Evolutionary conservation across 1,140 invertebrate species (phyloP), one percentile per base, ranked within the genome.

Genomic region (Drosophila rhopaloa): DNA sequence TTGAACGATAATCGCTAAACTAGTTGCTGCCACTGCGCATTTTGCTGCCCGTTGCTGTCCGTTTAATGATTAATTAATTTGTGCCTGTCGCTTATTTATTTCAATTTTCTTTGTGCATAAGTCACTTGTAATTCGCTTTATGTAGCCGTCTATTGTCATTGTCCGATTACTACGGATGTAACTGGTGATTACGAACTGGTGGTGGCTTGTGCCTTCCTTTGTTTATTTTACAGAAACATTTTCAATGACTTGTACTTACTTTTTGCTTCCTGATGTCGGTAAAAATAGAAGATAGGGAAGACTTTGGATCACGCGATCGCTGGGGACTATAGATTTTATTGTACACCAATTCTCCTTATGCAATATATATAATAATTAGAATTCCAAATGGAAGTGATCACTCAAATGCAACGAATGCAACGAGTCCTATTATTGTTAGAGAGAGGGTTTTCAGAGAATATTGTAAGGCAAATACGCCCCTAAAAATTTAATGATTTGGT

Each of bases 21-120:
- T 56, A 63, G 46, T 59, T 4, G 24, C 43, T 68, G 62, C 16
- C 70, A 76, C 16, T 81, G 75, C 62, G 75, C 76, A 76, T 66
- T 76, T 67, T 13, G 35, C 24, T 46, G 61, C 32, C 27, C 6
- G 40, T 7, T 38, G 56, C 40, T n/a, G 41, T 56, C 19, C 8
- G 38, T 54, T 66, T 70, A 70, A 78, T 82, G 80, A 79, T 78
- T 81, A 80, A 62, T 83, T 62, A 70, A 58, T 81, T 56, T 74
- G 72, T 37, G 44, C n/a, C 14, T 47, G 37, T 41, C 41, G 29
- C 48, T 62, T 55, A 32, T 61, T 61, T 51, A 32, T 41, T 51
- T 74, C 6, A 19, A 46, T 43, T 57, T 53, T 59, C 79, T 72
- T 81, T 85, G 79, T 85, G 68, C 27, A 51, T 77, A 63, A 74